Conservation (phyloP, 2,888 invertebrate species). For the Caenorhabditis sulstoni region DNA sequence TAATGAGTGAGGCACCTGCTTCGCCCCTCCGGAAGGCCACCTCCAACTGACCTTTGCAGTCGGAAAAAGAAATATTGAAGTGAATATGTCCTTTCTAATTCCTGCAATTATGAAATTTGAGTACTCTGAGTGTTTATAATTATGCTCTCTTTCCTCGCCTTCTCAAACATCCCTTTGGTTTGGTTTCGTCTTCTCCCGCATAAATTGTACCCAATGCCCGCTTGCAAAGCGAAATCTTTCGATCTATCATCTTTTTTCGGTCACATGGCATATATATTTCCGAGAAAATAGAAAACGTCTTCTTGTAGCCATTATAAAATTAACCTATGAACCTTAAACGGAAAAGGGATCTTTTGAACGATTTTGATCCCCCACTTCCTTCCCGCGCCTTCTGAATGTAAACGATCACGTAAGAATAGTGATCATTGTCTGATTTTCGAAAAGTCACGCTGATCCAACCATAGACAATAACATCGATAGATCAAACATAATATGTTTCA, state of each 20-base stretch:
- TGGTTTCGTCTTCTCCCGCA: constrained; percentile 8
- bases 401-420: constrained; percentile 19
- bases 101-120: constrained; percentile 6
- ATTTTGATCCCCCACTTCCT: constrained; percentile 27
- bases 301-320: background rate
- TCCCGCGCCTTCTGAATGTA: constrained; percentile 13
- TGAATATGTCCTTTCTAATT: too few relatives aligned
- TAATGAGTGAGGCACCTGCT: constrained; percentile 28
- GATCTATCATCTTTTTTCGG: constrained; percentile 51
- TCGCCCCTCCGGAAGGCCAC: background rate
- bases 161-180: constrained; percentile 4
- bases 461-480: constrained; percentile 28
- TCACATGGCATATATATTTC: constrained; percentile 46
- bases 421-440: constrained; percentile 14
- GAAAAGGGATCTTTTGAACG: constrained; percentile 20
- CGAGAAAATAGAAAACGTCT: background rate
- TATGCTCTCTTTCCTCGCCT: background rate
- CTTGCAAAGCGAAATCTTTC: constrained; percentile 32
- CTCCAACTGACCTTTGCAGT: constrained; percentile 35
- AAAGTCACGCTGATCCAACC: constrained; percentile 31
- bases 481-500: constrained; percentile 23
- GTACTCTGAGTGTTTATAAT: background rate
- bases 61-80: too few relatives aligned
- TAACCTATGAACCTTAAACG: constrained; percentile 26
- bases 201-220: constrained; percentile 8